Base-by-base conservation (phyloP, 2,113 vertebrate species). In the Baryphthengus martii region DNA sequence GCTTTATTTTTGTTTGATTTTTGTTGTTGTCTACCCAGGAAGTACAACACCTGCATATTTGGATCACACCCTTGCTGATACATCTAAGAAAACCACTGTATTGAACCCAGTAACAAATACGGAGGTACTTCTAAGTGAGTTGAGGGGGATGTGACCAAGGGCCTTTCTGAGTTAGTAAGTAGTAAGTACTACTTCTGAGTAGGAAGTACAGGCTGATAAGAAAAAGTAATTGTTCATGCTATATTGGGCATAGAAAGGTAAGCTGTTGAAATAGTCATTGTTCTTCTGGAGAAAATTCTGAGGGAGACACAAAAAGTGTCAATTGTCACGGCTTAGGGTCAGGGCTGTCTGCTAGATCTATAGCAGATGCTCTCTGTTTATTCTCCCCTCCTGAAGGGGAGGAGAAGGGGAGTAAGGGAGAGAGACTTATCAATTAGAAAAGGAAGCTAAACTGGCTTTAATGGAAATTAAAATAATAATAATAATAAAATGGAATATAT, bases 111-210 rank as follows among this genome's bases (percentile, higher is more conserved):
- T 68, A 78, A 97, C 96, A 87, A 96, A 96, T 52, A 18, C 86
- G 68, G 89, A 97, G 47, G 63, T 98, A 68, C 53, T 56, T 61
- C 76, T 95, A 75, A 97, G 98, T 98, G 96, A 97, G 98, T 87
- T 93, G 24, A 85, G 50, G 23, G 23, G 70, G 24, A 33, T 52
- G 15, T 73, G 37, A 35, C 33, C 26, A 44, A 65, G 55, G 31
- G 13, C 25, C 13, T 79, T 72, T 17, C 42, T 89, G 37, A 80
- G 39, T 68, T 75, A 17, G 7, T n/a, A n/a, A n/a, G n/a, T n/a
- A n/a, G n/a, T n/a, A n/a, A n/a, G n/a, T n/a, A n/a, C n/a, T n/a
- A n/a, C n/a, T n/a, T n/a, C n/a, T n/a, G n/a, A n/a, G 3, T 53
- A 63, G 11, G 14, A 61, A 85, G 9, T 47, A 16, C 49, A 52